These are phyloP conservation scores for Nasonovia ribisnigri DNA, from an alignment of 2,888 invertebrate genomes.

Conservation along the genomic window DNA sequence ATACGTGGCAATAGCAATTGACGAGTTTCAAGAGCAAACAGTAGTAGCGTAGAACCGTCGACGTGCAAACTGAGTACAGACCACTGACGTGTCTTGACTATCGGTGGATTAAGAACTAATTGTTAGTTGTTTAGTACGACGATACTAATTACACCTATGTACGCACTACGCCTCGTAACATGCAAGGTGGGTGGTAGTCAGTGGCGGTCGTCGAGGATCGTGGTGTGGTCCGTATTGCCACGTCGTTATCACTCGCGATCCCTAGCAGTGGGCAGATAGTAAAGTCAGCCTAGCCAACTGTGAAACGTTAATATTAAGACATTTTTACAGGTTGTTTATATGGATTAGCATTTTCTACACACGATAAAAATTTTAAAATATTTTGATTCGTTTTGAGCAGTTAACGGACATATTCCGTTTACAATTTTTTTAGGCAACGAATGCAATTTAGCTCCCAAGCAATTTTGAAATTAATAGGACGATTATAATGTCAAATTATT, in stretches of 20 bases:
- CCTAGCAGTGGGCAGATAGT: not conserved
- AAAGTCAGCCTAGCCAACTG: not conserved
- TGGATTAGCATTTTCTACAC: too few species aligned
- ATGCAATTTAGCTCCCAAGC: too few species aligned
- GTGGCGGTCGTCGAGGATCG: not conserved
- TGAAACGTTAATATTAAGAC: not conserved
- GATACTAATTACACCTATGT: not conserved
- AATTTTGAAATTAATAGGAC: too few species aligned
- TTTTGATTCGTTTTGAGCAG: too few species aligned
- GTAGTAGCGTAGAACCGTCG: not conserved
- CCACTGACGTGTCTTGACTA: not conserved
- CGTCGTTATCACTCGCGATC: not conserved
- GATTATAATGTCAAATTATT: too few species aligned
- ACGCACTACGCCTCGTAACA: not conserved
- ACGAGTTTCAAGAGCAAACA: not conserved
- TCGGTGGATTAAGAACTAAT: not conserved
- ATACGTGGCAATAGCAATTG: conserved; percentile 59
- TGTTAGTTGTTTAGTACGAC: not conserved
- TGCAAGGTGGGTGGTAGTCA: not conserved
- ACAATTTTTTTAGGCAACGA: too few species aligned
- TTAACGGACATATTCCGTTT: too few species aligned
- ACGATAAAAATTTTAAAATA: too few species aligned
- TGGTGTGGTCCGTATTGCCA: not conserved
- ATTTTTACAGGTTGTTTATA: too few species aligned
- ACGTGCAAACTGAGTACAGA: not conserved